Conservation (phyloP, 2,113 vertebrate species). For the Crotalus viridis region DNA sequence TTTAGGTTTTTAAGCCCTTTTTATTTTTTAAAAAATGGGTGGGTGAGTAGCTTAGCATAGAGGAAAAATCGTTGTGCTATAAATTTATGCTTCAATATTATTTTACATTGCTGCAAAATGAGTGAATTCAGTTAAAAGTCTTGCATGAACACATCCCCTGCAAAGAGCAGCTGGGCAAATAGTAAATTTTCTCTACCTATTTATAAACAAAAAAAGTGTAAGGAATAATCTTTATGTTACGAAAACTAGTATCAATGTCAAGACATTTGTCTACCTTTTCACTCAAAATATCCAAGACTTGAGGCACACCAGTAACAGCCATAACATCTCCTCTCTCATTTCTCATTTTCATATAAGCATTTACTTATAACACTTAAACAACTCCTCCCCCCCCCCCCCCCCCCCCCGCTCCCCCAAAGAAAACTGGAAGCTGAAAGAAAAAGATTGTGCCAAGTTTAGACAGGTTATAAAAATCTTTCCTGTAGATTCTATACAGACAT, state of each 20-base stretch:
- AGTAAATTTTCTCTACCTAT: neutral
- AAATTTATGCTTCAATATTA: neutral
- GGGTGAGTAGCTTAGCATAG: too few relatives aligned
- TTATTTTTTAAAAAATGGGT: too few relatives aligned
- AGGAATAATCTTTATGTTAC: neutral
- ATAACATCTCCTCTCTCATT: constrained; percentile 64
- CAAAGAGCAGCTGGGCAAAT: neutral
- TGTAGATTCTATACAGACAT: constrained; percentile 82
- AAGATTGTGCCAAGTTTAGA: constrained; percentile 89
- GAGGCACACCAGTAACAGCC: constrained; percentile 75
- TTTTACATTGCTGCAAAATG: neutral
- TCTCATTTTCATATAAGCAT: constrained; percentile 63
- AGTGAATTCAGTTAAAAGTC: neutral
- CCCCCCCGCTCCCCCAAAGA: constrained; percentile 50
- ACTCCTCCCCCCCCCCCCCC: too few relatives aligned
- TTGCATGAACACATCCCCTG: neutral
- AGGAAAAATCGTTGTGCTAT: neutral
- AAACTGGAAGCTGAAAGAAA: constrained; percentile 83
- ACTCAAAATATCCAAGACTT: constrained; percentile 43
- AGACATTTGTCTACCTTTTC: neutral
- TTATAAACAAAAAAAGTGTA: neutral
- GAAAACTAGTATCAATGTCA: neutral
- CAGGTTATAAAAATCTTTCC: constrained; percentile 88
- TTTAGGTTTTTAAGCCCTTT: too few relatives aligned
- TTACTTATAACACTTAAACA: constrained; percentile 81